These are phyloP conservation scores for Engraulis encrasicolus DNA, from an alignment of 2,113 vertebrate genomes.

Conservation along the genomic window DNA sequence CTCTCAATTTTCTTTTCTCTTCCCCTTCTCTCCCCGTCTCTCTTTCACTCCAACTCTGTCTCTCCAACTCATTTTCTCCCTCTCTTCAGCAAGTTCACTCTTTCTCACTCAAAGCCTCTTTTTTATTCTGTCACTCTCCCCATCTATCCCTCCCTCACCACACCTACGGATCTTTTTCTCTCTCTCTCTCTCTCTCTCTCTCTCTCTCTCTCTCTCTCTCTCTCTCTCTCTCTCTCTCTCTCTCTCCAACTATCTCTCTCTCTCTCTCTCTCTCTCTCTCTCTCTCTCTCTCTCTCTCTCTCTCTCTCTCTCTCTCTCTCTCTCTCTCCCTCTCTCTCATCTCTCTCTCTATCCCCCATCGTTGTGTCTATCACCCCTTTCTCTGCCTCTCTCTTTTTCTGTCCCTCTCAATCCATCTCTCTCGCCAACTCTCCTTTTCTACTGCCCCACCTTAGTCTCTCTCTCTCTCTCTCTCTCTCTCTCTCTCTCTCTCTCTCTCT, in stretches of 20 bases:
- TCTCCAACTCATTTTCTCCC: no score
- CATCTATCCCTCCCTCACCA: no score
- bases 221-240: background rate
- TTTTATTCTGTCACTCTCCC: no score
- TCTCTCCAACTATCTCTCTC: background rate
- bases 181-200: background rate
- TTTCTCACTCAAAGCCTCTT: no score
- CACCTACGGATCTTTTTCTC: background rate
- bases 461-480: slow-evolving; percentile 36
- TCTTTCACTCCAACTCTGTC: no score
- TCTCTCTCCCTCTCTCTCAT: background rate
- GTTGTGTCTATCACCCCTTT: no score
- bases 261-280: no score
- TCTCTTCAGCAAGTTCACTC: no score
- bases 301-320: background rate
- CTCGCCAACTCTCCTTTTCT: slow-evolving; percentile 23
- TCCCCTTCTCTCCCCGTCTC: no score
- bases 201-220: slow-evolving; percentile 59
- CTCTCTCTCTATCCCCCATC: slow-evolving; percentile 60
- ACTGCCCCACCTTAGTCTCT: background rate
- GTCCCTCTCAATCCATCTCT: background rate
- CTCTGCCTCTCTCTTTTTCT: background rate
- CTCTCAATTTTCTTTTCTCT: background rate
- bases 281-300: no score
- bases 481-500: slow-evolving; percentile 55